These are phyloP conservation scores for Drosophila percnosoma DNA, from an alignment of 2,888 invertebrate genomes.

Conservation along the genomic window DNA sequence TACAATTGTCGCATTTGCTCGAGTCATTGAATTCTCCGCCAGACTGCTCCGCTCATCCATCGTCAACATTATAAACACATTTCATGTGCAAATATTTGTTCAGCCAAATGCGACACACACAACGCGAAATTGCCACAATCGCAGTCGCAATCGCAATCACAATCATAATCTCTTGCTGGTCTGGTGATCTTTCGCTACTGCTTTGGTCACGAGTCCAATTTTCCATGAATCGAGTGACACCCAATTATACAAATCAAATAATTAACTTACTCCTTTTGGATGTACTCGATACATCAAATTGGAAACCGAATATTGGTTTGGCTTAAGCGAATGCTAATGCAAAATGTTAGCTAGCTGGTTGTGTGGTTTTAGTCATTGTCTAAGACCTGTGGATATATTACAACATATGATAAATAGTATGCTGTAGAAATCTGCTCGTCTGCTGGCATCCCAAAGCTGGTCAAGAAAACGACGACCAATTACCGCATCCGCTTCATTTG, in stretches of 20 bases:
- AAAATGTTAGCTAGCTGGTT: neutral
- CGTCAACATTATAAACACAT: constrained; percentile 8
- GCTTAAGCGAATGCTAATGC: neutral
- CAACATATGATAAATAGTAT: constrained; percentile 3
- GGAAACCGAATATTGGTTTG: neutral
- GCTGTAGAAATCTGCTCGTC: neutral
- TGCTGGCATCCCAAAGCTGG: neutral
- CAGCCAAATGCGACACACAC: constrained; percentile 19
- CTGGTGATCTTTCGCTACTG: neutral
- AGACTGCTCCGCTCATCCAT: constrained; percentile 29
- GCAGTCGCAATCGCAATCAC: neutral
- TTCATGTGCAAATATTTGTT: constrained; percentile 49
- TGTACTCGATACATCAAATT: neutral
- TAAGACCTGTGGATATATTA: constrained; percentile 4
- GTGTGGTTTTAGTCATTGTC: neutral
- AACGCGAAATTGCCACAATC: constrained; percentile 12
- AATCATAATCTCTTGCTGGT: neutral
- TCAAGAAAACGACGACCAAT: constrained; percentile 58
- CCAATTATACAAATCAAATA: neutral
- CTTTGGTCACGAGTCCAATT: neutral
- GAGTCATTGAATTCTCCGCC: constrained; percentile 43
- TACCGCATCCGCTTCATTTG: constrained; percentile 75
- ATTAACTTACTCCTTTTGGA: neutral
- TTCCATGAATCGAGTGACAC: neutral
- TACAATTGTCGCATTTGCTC: constrained; percentile 42